Percentiles rank a stretch among this genome's conserved stretches.
phyloP scores from a whole-genome alignment of 2,888 invertebrate species.

The Pterobdella sp. region DNA sequence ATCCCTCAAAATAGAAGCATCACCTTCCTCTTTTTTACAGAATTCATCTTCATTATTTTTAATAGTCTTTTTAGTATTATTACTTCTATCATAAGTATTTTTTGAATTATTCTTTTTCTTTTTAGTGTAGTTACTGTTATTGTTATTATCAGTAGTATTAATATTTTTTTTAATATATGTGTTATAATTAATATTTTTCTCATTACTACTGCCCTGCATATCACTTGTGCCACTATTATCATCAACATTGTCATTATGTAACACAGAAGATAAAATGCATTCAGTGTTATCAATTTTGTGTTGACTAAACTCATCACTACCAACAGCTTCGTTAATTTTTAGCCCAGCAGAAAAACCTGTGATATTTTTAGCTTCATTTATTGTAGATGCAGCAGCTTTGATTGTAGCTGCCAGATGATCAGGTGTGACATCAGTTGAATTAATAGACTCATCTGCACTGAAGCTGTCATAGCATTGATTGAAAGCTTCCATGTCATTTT shows the following conservation, averaged over 20 bases:
- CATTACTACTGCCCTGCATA: constrained; percentile 1
- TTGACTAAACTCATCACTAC: too few species aligned
- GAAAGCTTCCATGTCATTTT: background rate
- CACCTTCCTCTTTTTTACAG: background rate
- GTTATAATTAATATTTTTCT: background rate
- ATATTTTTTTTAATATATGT: constrained; percentile 7
- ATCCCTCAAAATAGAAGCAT: background rate
- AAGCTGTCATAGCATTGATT: constrained; percentile 3
- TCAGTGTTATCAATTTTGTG: too few species aligned
- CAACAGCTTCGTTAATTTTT: too few species aligned
- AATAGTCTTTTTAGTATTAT: constrained; percentile 14
- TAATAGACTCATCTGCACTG: background rate
- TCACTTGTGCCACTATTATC: constrained; percentile 1
- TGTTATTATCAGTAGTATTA: constrained; percentile 17
- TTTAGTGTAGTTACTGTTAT: constrained; percentile 8
- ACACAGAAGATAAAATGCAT: too few species aligned
- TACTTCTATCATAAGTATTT: constrained; percentile 11
- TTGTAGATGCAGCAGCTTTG: background rate
- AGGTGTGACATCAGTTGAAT: background rate
- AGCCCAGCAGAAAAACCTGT: too few species aligned
- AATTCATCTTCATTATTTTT: constrained; percentile 11
- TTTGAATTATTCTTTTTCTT: constrained; percentile 12
- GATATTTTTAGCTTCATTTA: too few species aligned
- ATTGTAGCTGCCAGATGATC: background rate
- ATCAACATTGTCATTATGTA: constrained; percentile 14